These are phyloP conservation scores for Apolygus lucorum DNA, from an alignment of 1,140 invertebrate genomes.

Conservation along the genomic window DNA sequence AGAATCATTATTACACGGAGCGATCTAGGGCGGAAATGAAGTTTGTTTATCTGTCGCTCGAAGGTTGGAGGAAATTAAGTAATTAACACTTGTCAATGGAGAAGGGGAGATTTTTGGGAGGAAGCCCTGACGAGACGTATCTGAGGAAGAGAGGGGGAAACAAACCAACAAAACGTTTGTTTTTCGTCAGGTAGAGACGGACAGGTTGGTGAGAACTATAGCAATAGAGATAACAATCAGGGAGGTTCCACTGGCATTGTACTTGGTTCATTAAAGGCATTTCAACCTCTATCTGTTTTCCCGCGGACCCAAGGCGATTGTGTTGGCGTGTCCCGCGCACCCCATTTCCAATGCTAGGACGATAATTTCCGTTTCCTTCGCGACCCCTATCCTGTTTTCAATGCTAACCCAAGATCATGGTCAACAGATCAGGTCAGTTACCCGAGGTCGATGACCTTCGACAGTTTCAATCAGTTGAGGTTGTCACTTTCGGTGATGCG, in stretches of 20 bases:
- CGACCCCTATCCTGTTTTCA: background rate
- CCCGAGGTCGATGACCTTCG: background rate
- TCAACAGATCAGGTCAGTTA: background rate
- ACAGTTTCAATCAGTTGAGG: background rate
- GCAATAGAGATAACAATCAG: background rate
- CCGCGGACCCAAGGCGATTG: background rate
- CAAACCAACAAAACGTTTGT: background rate
- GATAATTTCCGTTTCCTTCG: background rate
- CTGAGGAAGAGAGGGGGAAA: background rate
- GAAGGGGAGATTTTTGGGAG: conserved; percentile 3
- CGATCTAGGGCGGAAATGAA: conserved; percentile 6
- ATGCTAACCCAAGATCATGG: background rate
- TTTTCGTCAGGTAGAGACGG: conserved; percentile 7
- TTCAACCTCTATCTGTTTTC: background rate
- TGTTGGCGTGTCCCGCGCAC: too few relatives aligned
- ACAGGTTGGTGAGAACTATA: conserved; percentile 5
- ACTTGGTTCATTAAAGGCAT: background rate
- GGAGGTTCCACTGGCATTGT: background rate
- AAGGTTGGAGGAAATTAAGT: conserved; percentile 10
- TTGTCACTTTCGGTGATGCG: background rate
- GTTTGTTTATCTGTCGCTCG: background rate
- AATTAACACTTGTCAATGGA: background rate
- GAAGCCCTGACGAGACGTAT: background rate
- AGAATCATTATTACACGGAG: background rate
- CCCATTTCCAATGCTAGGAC: background rate